Conservation (phyloP, 2,888 invertebrate genomes). For the Meteorus cinctellus region DNA sequence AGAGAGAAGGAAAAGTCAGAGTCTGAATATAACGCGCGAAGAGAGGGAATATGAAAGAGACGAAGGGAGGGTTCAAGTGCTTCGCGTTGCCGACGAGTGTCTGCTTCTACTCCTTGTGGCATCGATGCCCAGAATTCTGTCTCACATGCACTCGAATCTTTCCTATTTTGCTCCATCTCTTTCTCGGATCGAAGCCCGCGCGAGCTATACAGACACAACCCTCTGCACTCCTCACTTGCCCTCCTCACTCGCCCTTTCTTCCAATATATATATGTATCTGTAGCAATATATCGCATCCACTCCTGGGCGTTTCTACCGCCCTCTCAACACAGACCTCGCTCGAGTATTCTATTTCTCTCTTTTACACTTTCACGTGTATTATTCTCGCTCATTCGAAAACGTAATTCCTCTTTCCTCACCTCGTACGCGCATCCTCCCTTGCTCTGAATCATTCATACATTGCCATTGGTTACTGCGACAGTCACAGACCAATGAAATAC, state of each 20-base stretch:
- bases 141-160: neutral
- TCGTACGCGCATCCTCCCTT: slow-evolving; percentile 39
- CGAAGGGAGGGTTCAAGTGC: slow-evolving; percentile 67
- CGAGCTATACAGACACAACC: slow-evolving; percentile 40
- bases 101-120: slow-evolving; percentile 67
- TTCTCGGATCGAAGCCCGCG: slow-evolving; percentile 70
- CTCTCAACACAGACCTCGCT: slow-evolving; percentile 51
- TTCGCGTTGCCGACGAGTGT: slow-evolving; percentile 67
- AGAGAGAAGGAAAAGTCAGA: slow-evolving; percentile 34
- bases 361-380: slow-evolving; percentile 6
- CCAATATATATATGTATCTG: slow-evolving; percentile 38
- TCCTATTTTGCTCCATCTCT: slow-evolving; percentile 58
- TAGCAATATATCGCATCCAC: slow-evolving; percentile 48
- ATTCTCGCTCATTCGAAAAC: neutral
- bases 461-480: slow-evolving; percentile 72
- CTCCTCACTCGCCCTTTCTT: slow-evolving; percentile 59
- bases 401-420: neutral
- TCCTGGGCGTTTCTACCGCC: slow-evolving; percentile 48
- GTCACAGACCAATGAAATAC: slow-evolving; percentile 70
- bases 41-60: slow-evolving; percentile 46
- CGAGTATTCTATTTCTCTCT: slow-evolving; percentile 42
- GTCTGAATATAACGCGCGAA: slow-evolving; percentile 44
- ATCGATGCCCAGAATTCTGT: slow-evolving; percentile 64
- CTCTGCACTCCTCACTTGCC: slow-evolving; percentile 63
- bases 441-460: slow-evolving; percentile 63